These are phyloP conservation scores for Alentia gelatinosa DNA, from an alignment of 2,888 invertebrate species.

Conservation along the genomic window DNA sequence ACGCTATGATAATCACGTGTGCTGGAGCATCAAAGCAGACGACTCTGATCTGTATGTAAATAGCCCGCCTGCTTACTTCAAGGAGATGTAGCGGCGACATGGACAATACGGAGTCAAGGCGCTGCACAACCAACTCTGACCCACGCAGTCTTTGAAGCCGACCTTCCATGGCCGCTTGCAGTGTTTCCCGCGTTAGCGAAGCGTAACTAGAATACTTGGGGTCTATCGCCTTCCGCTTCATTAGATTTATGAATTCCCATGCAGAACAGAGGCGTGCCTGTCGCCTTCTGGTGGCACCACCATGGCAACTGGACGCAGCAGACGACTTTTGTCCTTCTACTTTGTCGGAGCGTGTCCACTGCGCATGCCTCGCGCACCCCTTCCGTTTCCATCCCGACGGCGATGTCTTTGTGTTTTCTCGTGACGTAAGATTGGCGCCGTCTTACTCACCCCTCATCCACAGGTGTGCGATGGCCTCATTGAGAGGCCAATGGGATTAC, in stretches of 20 bases:
- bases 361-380: background rate
- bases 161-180: slow-evolving; percentile 6
- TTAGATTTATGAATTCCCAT: slow-evolving; percentile 49
- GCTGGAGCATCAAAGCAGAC: background rate
- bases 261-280: background rate
- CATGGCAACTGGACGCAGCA: slow-evolving; percentile 11
- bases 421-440: slow-evolving; percentile 20
- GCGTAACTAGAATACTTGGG: slow-evolving; percentile 40
- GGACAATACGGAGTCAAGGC: slow-evolving; percentile 20
- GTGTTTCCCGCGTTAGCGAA: background rate
- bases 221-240: slow-evolving; percentile 22
- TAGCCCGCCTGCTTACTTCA: background rate
- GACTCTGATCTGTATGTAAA: background rate
- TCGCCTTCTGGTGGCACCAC: background rate
- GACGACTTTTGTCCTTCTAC: background rate
- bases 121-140: background rate
- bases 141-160: background rate
- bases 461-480: background rate
- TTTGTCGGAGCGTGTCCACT: slow-evolving; percentile 10
- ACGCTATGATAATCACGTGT: too few species aligned
- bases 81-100: background rate
- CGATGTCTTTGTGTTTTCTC: background rate
- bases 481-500: background rate
- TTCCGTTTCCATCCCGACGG: slow-evolving; percentile 42
- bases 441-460: background rate